Evolutionary conservation across 2,888 invertebrate species (phyloP).

Genomic region (Cheilosia impressa): DNA sequence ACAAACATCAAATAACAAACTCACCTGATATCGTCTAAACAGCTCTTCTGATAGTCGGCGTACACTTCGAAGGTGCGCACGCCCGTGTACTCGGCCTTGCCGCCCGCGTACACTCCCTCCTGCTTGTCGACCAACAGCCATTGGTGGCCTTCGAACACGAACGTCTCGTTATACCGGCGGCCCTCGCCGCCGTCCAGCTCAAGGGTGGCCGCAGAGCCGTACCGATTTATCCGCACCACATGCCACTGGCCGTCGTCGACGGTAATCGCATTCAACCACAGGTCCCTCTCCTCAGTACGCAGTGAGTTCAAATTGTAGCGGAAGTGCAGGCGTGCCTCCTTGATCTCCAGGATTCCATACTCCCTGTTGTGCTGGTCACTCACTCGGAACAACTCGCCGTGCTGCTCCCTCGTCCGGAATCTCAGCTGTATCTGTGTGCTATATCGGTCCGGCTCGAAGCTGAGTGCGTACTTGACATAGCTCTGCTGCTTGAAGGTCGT

Average conservation of each 20-base stretch:
- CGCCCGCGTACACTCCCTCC: conserved; percentile 97
- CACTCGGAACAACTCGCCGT: conserved; percentile 96
- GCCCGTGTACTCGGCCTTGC: conserved; percentile 97
- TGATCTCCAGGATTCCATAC: conserved; percentile 96
- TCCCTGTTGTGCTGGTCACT: conserved; percentile 97
- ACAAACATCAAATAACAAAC: conserved; percentile 51
- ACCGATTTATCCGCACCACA: conserved; percentile 94
- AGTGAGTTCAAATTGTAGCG: conserved; percentile 96
- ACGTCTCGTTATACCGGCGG: conserved; percentile 95
- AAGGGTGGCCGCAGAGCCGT: conserved; percentile 95
- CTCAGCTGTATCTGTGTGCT: conserved; percentile 96
- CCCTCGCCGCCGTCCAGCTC: conserved; percentile 98
- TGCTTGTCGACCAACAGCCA: conserved; percentile 96
- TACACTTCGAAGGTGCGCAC: conserved; percentile 97
- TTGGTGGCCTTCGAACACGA: conserved; percentile 95
- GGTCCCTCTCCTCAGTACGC: conserved; percentile 94
- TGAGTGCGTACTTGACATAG: conserved; percentile 98
- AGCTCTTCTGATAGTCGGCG: conserved; percentile 96
- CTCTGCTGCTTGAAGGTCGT: conserved; percentile 97
- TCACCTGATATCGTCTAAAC: conserved; percentile 86
- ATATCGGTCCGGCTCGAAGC: conserved; percentile 96
- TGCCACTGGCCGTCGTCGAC: conserved; percentile 99
- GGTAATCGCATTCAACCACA: conserved; percentile 94
- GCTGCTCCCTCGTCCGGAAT: conserved; percentile 96
- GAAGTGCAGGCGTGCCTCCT: conserved; percentile 94